Evolutionary conservation across 2,888 invertebrate species (phyloP).

Genomic region (Dendrolimus houi): DNA sequence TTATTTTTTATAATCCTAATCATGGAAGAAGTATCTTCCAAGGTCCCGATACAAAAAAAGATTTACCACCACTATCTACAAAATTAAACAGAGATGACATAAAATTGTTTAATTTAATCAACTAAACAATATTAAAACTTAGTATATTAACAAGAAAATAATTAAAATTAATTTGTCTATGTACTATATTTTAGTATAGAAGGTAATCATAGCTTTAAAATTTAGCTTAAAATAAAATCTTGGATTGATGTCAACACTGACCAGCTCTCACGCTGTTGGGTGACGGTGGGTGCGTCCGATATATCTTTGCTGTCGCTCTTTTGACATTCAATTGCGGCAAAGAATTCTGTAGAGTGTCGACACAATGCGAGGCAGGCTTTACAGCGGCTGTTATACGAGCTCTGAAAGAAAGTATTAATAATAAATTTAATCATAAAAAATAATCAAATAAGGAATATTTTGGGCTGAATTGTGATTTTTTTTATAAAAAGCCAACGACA

Average conservation of each 20-base stretch:
- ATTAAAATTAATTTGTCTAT: neutral
- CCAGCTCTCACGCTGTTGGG: constrained; percentile 13
- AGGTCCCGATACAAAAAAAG: too few species aligned
- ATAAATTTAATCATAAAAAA: neutral
- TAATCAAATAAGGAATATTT: too few species aligned
- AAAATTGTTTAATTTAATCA: too few species aligned
- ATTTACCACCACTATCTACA: too few species aligned
- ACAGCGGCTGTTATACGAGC: constrained; percentile 44
- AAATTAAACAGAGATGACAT: too few species aligned
- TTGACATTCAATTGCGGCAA: constrained; percentile 39
- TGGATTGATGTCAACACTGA: neutral
- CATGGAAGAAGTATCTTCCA: too few species aligned
- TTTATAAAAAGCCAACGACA: constrained; percentile 55
- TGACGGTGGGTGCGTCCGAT: constrained; percentile 26
- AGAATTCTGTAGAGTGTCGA: constrained; percentile 53
- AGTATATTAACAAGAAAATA: constrained; percentile 1
- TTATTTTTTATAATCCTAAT: too few species aligned
- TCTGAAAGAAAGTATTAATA: constrained; percentile 20
- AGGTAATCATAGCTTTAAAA: constrained; percentile 7
- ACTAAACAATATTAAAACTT: too few species aligned
- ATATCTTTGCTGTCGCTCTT: constrained; percentile 21
- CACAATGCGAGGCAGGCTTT: constrained; percentile 66
- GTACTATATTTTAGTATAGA: neutral
- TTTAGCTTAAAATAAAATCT: constrained; percentile 1
- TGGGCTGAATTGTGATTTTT: neutral